Evolutionary conservation across 2,797 vertebrate species (phyloP).

Genomic region (Antrozous pallidus): DNA sequence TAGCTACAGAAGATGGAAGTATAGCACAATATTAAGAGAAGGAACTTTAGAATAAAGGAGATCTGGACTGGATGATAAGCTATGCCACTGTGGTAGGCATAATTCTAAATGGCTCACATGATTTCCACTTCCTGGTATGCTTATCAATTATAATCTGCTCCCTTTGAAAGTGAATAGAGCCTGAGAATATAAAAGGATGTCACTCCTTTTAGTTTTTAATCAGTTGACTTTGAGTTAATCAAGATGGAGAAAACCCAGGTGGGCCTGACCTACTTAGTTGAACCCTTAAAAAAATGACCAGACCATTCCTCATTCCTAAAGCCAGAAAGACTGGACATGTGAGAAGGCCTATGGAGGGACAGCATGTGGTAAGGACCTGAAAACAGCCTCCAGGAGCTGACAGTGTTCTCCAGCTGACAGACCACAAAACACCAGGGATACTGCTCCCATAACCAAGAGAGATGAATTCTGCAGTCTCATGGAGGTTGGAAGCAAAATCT

Average conservation of each 20-base stretch:
- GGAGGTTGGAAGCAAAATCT: not conserved
- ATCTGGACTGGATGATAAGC: not conserved
- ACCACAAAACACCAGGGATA: not conserved
- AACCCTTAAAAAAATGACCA: not conserved
- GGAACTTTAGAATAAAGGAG: not conserved
- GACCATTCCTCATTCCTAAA: not conserved
- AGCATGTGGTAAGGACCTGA: not conserved
- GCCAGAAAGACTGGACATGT: not conserved
- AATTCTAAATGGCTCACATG: not conserved
- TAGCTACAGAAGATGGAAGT: not conserved
- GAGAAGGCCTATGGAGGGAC: not conserved
- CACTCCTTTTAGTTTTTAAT: not conserved
- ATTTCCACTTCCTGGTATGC: not conserved
- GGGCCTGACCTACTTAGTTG: not conserved
- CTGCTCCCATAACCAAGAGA: not conserved
- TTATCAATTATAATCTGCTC: not conserved
- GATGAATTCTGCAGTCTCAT: not conserved
- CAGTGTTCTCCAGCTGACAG: not conserved
- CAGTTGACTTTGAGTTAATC: not conserved
- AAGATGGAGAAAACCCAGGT: not conserved
- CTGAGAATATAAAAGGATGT: not conserved
- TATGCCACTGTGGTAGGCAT: not conserved
- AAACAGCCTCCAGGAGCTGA: not conserved
- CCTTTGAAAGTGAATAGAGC: not conserved
- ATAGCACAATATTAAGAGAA: not conserved